Evolutionary conservation across 1,140 invertebrate genomes (phyloP).

Genomic region (Trissolcus basalis): DNA sequence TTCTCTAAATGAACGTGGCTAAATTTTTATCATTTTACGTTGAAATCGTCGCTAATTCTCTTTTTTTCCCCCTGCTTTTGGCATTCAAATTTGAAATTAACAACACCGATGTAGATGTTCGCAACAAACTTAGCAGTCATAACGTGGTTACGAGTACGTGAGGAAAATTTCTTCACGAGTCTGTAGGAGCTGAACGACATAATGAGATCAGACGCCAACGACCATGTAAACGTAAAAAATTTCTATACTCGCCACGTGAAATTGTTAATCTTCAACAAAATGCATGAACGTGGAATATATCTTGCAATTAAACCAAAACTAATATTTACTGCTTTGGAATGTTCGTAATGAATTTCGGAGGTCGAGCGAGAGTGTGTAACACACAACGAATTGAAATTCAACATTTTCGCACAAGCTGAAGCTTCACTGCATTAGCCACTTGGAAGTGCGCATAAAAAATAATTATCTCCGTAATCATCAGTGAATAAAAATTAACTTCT

Average conservation of each 20-base stretch:
- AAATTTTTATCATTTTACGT: background rate
- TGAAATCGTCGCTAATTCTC: too few relatives aligned
- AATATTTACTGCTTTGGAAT: too few relatives aligned
- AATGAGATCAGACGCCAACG: constrained; percentile 1
- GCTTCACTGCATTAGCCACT: background rate
- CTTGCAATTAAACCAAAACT: too few relatives aligned
- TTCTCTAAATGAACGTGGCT: background rate
- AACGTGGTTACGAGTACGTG: constrained; percentile 25
- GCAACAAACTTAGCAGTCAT: constrained; percentile 26
- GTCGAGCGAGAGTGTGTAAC: too few relatives aligned
- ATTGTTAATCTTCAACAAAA: too few relatives aligned
- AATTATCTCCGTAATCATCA: constrained; percentile 15
- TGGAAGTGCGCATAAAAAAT: constrained; percentile 9
- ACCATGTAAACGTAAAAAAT: too few relatives aligned
- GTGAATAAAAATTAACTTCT: constrained; percentile 22
- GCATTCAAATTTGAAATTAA: constrained; percentile 10
- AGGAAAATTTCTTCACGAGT: constrained; percentile 11
- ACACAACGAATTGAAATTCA: too few relatives aligned
- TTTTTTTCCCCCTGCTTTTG: too few relatives aligned
- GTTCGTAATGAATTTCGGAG: too few relatives aligned
- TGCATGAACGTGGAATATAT: too few relatives aligned
- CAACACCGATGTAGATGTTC: constrained; percentile 17
- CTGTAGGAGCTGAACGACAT: background rate
- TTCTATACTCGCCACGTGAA: too few relatives aligned
- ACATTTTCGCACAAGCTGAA: too few relatives aligned